Evolutionary conservation across 2,113 vertebrate species (phyloP), one percentile per base, ranked within the genome.

Genomic region (Suricata suricatta): DNA sequence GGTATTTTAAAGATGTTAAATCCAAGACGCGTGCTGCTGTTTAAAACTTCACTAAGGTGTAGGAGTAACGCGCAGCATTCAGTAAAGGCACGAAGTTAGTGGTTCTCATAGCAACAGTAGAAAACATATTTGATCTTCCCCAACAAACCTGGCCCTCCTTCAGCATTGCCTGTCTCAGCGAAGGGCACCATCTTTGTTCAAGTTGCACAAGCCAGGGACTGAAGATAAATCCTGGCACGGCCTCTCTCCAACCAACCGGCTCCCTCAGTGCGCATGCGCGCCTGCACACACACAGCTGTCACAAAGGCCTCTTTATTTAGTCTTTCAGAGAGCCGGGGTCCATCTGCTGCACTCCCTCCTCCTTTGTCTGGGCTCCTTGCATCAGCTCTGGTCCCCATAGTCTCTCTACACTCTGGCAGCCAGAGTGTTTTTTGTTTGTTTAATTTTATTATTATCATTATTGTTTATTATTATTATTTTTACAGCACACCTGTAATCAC

Each of bases 301-400:
- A 91, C 95, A 98, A 94, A 95, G 71, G 1, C 87, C 72, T 52
- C 88, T 95, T 89, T 96, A 41, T 96, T 79, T 57, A 31, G 66
- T 31, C 52, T 94, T 63, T 64, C 41, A 19, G 31, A 54, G 1
- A 66, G 79, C 79, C 50, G 17, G 3, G 12, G 69, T 47, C 93
- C 92, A 88, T 93, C 88, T 79, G 95, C 82, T 16, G 31, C 44
- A 2, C 41, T 72, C 23, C 57, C 29, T 27, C 69, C 74, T 33
- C 29, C 64, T 77, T 60, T 31, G 19, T 23, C 76, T 38, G 68
- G 50, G 71, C 85, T 79, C 7, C 7, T 11, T 4, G 54, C 50
- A 21, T 31, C 88, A 3, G 0, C 57, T 52, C 35, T 27, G n/a
- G 50, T 44, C 54, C 64, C 64, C 35, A 5, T 88, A 83, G 47